Conservation (phyloP, 1,140 invertebrate species). For the Tetranychus cinnabarinus region DNA sequence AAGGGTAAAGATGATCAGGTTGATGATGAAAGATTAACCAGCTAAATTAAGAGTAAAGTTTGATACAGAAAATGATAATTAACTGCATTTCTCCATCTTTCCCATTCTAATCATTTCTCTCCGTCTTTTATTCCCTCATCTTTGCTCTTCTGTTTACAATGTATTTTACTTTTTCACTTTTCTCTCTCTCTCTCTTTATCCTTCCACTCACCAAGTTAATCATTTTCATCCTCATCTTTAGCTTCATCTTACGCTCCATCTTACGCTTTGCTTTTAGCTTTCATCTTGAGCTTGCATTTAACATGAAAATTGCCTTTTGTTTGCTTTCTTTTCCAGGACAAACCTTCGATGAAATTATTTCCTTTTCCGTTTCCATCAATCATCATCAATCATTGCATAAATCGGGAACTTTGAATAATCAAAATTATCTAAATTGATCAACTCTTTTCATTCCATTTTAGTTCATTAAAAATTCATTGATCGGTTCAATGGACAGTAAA, state of each 20-base stretch:
- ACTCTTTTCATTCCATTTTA: too few relatives aligned
- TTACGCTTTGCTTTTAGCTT: background rate
- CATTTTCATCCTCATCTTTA: background rate
- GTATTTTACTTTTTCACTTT: background rate
- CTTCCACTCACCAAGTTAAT: background rate
- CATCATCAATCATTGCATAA: background rate
- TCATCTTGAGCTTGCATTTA: background rate
- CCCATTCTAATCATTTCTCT: background rate
- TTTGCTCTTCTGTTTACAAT: background rate
- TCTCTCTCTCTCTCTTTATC: background rate
- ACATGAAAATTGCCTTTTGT: background rate
- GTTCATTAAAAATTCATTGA: too few relatives aligned
- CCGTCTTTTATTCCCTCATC: background rate
- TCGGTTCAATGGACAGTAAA: too few relatives aligned
- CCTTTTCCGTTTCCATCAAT: background rate
- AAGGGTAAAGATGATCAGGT: too few relatives aligned
- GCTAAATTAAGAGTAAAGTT: background rate
- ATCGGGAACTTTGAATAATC: background rate
- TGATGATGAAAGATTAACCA: background rate
- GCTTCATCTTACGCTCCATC: background rate
- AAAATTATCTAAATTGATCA: background rate
- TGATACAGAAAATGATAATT: background rate
- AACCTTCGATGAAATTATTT: background rate
- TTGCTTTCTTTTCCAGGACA: background rate
- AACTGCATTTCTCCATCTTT: background rate